phyloP scores from a whole-genome alignment of 2,113 vertebrate species.

The Cynoglossus semilaevis region DNA sequence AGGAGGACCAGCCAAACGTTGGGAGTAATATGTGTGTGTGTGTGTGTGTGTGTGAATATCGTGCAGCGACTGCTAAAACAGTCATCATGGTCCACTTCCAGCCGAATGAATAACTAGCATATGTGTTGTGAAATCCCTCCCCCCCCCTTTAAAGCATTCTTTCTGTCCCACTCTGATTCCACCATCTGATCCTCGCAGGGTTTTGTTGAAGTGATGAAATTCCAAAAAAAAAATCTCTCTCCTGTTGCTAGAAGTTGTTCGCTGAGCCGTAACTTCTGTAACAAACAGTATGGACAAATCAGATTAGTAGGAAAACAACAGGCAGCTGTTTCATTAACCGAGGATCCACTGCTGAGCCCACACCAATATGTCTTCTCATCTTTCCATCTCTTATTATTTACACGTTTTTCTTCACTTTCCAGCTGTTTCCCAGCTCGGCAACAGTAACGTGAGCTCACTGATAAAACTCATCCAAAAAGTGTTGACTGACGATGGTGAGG shows the following conservation, averaged over 20 bases:
- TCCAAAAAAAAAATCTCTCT: conserved; percentile 2
- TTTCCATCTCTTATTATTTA: not conserved
- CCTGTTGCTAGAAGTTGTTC: not conserved
- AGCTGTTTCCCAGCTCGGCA: not conserved
- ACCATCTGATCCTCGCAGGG: conserved; percentile 6
- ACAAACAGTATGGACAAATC: not conserved
- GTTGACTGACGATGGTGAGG: no score
- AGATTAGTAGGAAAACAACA: not conserved
- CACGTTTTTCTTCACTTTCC: not conserved
- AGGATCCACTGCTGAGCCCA: not conserved
- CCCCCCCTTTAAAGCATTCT: conserved; percentile 7
- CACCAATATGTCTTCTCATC: not conserved
- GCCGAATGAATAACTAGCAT: conserved; percentile 17
- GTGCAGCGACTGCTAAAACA: conserved; percentile 31
- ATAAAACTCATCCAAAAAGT: no score
- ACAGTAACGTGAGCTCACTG: not conserved
- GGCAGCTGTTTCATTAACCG: not conserved
- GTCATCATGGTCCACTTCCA: conserved; percentile 27
- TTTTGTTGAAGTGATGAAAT: conserved; percentile 10
- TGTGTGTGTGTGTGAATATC: conserved; percentile 2
- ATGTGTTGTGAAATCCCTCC: conserved; percentile 20
- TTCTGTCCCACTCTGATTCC: conserved; percentile 8
- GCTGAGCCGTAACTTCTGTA: not conserved
- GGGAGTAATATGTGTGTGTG: conserved; percentile 17
- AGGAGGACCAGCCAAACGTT: conserved; percentile 17